Conservation (phyloP, 2,797 vertebrate species). For the Manis crassicaudata region DNA sequence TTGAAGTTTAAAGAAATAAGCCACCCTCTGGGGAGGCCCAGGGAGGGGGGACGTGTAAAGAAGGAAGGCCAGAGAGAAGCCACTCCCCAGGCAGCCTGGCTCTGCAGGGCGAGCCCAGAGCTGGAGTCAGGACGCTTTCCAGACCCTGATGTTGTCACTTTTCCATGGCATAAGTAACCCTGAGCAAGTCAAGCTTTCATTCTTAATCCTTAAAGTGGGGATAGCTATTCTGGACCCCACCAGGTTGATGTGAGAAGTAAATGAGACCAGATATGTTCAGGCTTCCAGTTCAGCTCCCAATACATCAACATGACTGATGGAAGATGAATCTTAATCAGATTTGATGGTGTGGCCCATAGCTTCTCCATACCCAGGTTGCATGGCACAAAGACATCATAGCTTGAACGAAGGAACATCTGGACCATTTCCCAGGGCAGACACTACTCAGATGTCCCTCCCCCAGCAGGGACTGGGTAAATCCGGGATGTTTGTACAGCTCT, state of each 20-base stretch:
- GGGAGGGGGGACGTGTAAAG: not conserved
- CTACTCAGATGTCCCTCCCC: not conserved
- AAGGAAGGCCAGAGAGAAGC: slow-evolving; percentile 22
- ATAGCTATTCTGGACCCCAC: not conserved
- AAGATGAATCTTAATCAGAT: not conserved
- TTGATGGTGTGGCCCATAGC: not conserved
- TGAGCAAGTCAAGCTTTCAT: not conserved
- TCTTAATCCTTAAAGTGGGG: not conserved
- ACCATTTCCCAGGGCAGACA: not conserved
- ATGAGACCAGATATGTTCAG: not conserved
- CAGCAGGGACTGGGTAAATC: not conserved
- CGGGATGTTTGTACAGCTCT: not conserved
- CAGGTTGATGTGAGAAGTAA: accelerated
- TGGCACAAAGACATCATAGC: not conserved
- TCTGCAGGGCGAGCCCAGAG: accelerated
- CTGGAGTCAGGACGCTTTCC: not conserved
- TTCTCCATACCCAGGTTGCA: not conserved
- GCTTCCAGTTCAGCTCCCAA: not conserved
- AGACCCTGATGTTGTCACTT: not conserved
- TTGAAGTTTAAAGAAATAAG: slow-evolving; percentile 74
- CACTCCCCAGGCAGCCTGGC: not conserved
- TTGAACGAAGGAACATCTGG: not conserved
- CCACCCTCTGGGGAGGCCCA: slow-evolving; percentile 9
- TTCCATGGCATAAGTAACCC: not conserved
- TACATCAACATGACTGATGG: not conserved